Base-by-base conservation (phyloP, 2,888 invertebrate genomes). In the Plebejus melissa region DNA sequence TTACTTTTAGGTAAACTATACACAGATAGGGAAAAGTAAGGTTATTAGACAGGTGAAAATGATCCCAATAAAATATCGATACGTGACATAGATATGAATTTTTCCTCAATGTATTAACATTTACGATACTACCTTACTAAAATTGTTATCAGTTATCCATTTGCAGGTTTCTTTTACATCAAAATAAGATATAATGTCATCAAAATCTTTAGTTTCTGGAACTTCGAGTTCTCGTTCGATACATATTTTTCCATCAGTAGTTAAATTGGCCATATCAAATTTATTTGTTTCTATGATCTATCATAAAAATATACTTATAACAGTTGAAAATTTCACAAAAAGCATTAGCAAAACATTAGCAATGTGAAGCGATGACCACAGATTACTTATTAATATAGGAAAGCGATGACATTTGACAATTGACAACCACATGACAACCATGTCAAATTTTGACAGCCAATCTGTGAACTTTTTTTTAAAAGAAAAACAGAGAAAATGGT, bases 81-180 rank as follows among this genome's bases (percentile, higher is more conserved):
- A 28, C 22, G 60, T 1, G 69, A 74, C 28, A 38, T n/a, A 32
- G 76, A 76, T 28, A 32, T 28, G 54, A 54, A 16, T 54, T 16
- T 54, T 54, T 54, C 54, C 36, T 32, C 5, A 13, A 13, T 36
- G 4, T 11, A 69, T 38, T 69, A 74, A 77, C 74, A 74, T 69
- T 16, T 32, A 77, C 69, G 72, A 46, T 72, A 36, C 85, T 87
- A 97, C 97, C 94, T 95, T 96, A 81, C 94, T 84, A 86, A 94
- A 96, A 69, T 94, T 89, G 86, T 96, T 95, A 76, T 94, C 89
- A 77, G 90, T 87, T 77, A 98, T 96, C 98, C 98, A 98, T 77
- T 94, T 90, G 65, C 92, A 89, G 82, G 96, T 96, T 85, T 92
- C 92, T 38, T 87, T 82, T 60, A 96, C 87, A 85, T 96, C 95